Evolutionary conservation across 2,888 invertebrate species (phyloP).

Genomic region (Melipona bicolor): DNA sequence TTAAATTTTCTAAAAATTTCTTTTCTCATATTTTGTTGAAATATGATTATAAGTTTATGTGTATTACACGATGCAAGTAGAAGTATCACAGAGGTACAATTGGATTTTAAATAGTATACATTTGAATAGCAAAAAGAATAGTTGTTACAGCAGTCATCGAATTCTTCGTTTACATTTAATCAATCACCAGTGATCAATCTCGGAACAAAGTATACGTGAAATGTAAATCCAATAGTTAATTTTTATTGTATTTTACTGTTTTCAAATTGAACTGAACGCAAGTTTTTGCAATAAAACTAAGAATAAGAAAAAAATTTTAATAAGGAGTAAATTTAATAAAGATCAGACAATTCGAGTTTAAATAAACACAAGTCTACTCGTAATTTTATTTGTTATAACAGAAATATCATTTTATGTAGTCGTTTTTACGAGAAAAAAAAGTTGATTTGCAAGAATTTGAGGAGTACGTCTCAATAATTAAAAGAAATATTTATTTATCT

Average conservation of each 20-base stretch:
- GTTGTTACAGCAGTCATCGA: background rate
- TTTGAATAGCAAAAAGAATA: background rate
- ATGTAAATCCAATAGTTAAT: background rate
- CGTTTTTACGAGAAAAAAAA: background rate
- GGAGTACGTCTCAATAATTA: slow-evolving; percentile 16
- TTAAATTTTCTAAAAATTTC: background rate
- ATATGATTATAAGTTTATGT: background rate
- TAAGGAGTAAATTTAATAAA: background rate
- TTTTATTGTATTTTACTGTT: background rate
- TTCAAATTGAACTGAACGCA: background rate
- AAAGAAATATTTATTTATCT: slow-evolving; percentile 50
- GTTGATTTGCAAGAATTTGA: slow-evolving; percentile 16
- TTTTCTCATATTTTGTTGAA: background rate
- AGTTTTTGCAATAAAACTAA: background rate
- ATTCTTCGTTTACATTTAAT: slow-evolving; percentile 10
- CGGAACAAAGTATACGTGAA: background rate
- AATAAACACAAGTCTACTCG: background rate
- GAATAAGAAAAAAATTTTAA: background rate
- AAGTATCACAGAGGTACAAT: background rate
- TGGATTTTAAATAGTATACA: background rate
- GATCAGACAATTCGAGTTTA: background rate
- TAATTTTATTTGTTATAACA: background rate
- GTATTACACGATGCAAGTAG: background rate
- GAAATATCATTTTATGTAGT: background rate
- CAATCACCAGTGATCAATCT: slow-evolving; percentile 2